Evolutionary conservation across 1,140 invertebrate species (phyloP).

Genomic region (Drosophila melanica): DNA sequence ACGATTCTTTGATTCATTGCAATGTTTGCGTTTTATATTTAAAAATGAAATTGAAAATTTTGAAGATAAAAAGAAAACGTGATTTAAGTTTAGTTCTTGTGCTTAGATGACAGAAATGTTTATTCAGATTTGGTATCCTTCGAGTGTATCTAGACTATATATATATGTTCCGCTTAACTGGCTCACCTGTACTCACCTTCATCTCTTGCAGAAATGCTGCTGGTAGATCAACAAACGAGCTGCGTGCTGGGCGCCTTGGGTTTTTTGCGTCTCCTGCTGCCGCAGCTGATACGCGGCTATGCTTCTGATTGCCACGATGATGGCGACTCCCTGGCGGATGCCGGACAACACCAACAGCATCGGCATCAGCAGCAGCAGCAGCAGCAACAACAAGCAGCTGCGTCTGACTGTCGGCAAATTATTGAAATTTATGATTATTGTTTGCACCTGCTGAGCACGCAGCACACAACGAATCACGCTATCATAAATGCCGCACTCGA

Average conservation of each 20-base stretch:
- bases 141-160: too few relatives aligned
- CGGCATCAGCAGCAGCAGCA: constrained; percentile 40
- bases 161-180: not conserved
- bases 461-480: constrained; percentile 88
- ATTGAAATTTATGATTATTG: constrained; percentile 90
- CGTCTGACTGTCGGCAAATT: constrained; percentile 77
- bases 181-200: constrained; percentile 17
- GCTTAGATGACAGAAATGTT: too few relatives aligned
- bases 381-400: constrained; percentile 45
- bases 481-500: constrained; percentile 91
- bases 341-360: constrained; percentile 27
- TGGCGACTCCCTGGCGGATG: constrained; percentile 54
- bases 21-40: too few relatives aligned
- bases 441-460: constrained; percentile 87
- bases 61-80: too few relatives aligned
- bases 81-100: too few relatives aligned
- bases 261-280: constrained; percentile 87
- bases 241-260: constrained; percentile 88
- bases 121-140: too few relatives aligned
- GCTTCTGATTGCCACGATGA: constrained; percentile 63
- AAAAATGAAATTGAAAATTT: too few relatives aligned
- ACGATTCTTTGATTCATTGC: too few relatives aligned
- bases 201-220: constrained; percentile 84
- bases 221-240: constrained; percentile 85
- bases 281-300: constrained; percentile 84